These are phyloP conservation scores for Malthinus flaveolus DNA, from an alignment of 2,888 invertebrate genomes.

Conservation along the genomic window DNA sequence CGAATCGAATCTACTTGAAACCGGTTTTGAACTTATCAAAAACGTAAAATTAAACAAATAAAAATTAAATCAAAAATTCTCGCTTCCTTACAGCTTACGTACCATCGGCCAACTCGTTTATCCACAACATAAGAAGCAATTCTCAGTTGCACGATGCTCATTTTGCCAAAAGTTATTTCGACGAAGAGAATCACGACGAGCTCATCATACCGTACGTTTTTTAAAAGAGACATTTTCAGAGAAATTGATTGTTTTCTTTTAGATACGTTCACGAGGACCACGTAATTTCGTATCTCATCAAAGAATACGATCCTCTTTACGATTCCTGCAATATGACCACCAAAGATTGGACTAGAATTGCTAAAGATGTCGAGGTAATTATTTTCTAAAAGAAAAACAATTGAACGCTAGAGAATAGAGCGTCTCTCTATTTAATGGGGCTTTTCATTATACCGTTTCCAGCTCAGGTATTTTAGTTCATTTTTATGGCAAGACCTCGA, in stretches of 20 bases:
- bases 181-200: constrained; percentile 45
- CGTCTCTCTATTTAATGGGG: background rate
- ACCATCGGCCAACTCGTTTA: constrained; percentile 72
- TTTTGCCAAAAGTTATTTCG: constrained; percentile 65
- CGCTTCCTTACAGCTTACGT: constrained; percentile 65
- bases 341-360: constrained; percentile 88
- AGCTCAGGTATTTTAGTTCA: too few relatives aligned
- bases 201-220: constrained; percentile 43
- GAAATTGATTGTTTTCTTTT: constrained; percentile 8
- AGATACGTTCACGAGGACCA: constrained; percentile 45
- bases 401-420: background rate
- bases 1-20: too few relatives aligned
- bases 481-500: too few relatives aligned
- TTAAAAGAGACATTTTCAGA: background rate
- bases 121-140: constrained; percentile 69
- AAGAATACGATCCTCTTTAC: constrained; percentile 84
- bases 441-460: too few relatives aligned
- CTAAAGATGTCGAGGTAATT: constrained; percentile 80
- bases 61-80: too few relatives aligned
- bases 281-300: constrained; percentile 70
- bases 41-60: too few relatives aligned
- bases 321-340: constrained; percentile 95
- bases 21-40: too few relatives aligned
- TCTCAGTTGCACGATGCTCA: constrained; percentile 84
- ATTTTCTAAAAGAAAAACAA: constrained; percentile 5